Percentiles rank a stretch among this genome's conserved stretches.
phyloP scores from a whole-genome alignment of 2,113 vertebrate genomes.

The Eublepharis macularius region DNA sequence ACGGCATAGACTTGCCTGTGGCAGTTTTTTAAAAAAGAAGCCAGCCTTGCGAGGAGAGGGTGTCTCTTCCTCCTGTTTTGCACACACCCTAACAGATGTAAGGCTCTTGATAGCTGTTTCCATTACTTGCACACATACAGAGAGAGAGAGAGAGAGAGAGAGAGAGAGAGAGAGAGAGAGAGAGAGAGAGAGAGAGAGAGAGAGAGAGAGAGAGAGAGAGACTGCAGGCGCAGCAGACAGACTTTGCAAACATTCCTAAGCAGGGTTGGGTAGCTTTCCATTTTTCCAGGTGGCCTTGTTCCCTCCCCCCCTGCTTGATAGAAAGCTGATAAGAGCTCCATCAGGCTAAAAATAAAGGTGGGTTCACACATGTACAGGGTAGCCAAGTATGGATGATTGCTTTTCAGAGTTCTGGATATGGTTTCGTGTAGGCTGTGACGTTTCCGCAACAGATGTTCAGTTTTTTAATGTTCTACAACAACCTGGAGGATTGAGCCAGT shows the following conservation, averaged over 20 bases:
- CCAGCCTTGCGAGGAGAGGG: background rate
- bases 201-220: too few relatives aligned
- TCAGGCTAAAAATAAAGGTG: conserved; percentile 54
- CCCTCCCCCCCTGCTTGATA: background rate
- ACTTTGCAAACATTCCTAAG: conserved; percentile 5
- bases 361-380: background rate
- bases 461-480: too few relatives aligned
- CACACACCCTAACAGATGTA: background rate
- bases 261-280: conserved; percentile 18
- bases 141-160: too few relatives aligned
- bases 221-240: background rate
- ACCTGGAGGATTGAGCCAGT: too few relatives aligned
- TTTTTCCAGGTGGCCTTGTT: conserved; percentile 24
- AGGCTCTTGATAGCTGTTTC: background rate
- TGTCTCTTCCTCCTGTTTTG: too few relatives aligned
- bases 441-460: background rate
- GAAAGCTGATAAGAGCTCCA: background rate
- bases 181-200: too few relatives aligned
- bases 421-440: background rate
- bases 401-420: background rate
- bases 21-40: background rate
- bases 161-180: too few relatives aligned
- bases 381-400: too few relatives aligned
- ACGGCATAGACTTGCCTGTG: conserved; percentile 10
- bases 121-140: too few relatives aligned